Evolutionary conservation across 2,113 vertebrate genomes (phyloP), one percentile per base, ranked within the genome.

Genomic region (human): DNA sequence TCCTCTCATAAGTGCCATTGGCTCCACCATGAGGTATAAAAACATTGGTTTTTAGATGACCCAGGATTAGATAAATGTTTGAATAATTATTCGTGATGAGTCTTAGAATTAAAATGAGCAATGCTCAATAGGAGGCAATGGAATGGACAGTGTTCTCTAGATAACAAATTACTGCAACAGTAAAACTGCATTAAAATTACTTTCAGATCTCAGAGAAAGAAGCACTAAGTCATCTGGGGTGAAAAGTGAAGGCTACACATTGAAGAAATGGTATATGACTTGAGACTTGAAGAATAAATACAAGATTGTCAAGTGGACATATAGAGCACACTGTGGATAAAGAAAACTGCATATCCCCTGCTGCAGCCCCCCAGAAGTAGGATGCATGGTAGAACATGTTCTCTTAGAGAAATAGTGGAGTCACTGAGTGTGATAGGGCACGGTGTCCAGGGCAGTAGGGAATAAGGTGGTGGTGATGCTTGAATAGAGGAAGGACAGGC

Each of bases 1-100:
- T 99, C 1, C 99, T 99, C 98, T 99, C 99, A 35, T 99, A 99
- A 50, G 99, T 96, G 18, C 99, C 98, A 6, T 99, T 99, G 38
- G 99, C 98, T 59, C 99, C 99, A 14, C 99, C 99, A 0, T 99
- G 99, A 35, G 99, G 99, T 75, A 99, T 98, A 57, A 99, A 99
- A 78, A 98, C 99, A 92, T 98, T 99, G 0, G 99, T 98, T 98
- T 98, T 98, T 2, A 98, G 98, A 79, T 99, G 99, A 57, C 99
- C 99, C 99, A 96, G 3, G 90, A 97, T 3, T 86, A 10, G 32
- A 38, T 38, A 43, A 68, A 96, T 66, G 68, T 95, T 48, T 70
- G 88, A 4, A 35, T 18, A 6, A 0, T 0, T 82, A 64, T 83
- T 73, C 4, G 38, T 7, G 52, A 40, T 86, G 40, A 66, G 23